Base-by-base conservation (phyloP, 2,797 vertebrate genomes). In the Acrossocheilus fasciatus region DNA sequence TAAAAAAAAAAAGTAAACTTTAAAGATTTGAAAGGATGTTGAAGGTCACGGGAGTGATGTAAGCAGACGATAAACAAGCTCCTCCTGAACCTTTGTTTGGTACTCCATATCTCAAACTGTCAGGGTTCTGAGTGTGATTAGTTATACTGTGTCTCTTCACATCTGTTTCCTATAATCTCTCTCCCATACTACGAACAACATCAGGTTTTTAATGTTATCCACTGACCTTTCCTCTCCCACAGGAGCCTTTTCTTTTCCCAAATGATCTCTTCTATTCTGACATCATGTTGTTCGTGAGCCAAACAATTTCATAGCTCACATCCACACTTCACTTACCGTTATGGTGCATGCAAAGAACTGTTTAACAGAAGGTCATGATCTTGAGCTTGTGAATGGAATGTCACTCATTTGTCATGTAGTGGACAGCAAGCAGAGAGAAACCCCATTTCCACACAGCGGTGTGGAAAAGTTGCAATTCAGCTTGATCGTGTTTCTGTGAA, bases 121-220 rank as follows among this genome's bases (percentile, higher is more conserved):
- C 39, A 69, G 17, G 17, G 43, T 78, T 78, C 43, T 69, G 17
- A 69, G 83, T 43, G 39, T 34, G 64, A 78, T 70, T 85, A 78
- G 64, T 85, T 70, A 85, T 43, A 17, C 64, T 54, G n/a, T 72
- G 52, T 79, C n/a, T 79, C 39, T 59, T 85, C 75, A 79, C 75
- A 85, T 85, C 75, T 79, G 64, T 36, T 85, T 85, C 79, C 36
- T 70, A 69, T 79, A 70, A 57, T 85, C 47, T 54, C 62, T 69
- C 64, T 34, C 50, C 34, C 47, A 79, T 45, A 59, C 66, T 85
- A 30, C 6, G 26, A 70, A 47, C 75, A 70, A 78, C 64, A 79
- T 70, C 74, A 83, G 50, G 83, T 70, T 85, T 70, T 70, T 39
- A 70, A 85, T 79, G 36, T 72, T 70, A 70, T 79, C 83, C 39